Percentiles rank a stretch among this genome's conserved stretches.
Evolutionary conservation across 2,797 vertebrate genomes (phyloP).

Genomic region (Argya squamiceps): DNA sequence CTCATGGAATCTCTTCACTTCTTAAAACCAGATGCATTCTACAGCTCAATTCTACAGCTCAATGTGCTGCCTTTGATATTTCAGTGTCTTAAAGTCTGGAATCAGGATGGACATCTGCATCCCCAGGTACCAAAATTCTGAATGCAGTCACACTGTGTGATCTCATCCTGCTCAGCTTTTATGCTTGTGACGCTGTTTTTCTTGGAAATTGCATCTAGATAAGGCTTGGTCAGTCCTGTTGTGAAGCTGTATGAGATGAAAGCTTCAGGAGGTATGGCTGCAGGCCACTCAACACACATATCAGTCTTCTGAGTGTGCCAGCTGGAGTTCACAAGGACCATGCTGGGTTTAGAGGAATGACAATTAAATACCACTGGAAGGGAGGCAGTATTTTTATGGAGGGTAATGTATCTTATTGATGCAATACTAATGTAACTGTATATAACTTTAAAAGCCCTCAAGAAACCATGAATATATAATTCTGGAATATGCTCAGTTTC

Average conservation of each 20-base stretch:
- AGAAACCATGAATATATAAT: background rate
- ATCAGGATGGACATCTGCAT: background rate
- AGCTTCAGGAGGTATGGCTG: background rate
- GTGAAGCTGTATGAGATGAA: background rate
- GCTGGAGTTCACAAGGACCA: background rate
- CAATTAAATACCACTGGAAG: background rate
- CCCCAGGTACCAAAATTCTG: background rate
- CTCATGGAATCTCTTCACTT: background rate
- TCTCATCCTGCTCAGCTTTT: background rate
- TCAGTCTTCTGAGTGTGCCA: background rate
- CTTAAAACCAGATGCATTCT: background rate
- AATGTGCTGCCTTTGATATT: background rate
- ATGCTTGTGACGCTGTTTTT: background rate
- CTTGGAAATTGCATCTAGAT: background rate
- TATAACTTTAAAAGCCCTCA: background rate
- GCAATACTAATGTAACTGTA: background rate
- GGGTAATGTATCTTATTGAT: background rate
- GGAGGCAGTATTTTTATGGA: background rate
- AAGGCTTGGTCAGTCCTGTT: background rate
- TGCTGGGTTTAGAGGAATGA: background rate
- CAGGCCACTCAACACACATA: background rate
- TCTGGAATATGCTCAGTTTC: background rate
- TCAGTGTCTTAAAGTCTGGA: background rate
- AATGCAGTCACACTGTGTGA: fast-evolving
- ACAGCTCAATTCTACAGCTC: background rate